Percentiles rank a stretch among this genome's conserved stretches.
Evolutionary conservation across 92 coral and sea anemone genomes (phyloP).

Genomic region (Parazoanthus swiftii): DNA sequence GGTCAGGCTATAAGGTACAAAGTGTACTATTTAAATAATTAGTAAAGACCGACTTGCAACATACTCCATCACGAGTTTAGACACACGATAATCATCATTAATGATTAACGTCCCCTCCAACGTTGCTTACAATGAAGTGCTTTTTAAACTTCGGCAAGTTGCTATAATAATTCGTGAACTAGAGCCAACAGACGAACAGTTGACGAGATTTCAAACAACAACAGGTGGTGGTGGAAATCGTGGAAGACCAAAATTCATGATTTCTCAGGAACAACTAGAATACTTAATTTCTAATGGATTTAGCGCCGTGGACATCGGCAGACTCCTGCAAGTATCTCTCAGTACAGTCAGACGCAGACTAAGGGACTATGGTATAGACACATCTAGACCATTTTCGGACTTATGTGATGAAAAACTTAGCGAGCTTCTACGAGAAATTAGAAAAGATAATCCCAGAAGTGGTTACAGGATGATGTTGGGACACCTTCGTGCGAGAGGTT

Average conservation of each 20-base stretch:
- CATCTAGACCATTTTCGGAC: conserved; percentile 52
- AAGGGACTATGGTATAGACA: conserved; percentile 33
- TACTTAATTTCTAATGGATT: conserved; percentile 52
- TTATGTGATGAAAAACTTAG: conserved; percentile 45
- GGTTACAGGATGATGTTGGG: conserved; percentile 63
- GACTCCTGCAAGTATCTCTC: conserved; percentile 48
- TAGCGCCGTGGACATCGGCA: conserved; percentile 44
- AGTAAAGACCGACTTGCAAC: too few relatives aligned
- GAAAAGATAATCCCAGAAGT: conserved; percentile 37
- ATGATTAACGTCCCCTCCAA: too few relatives aligned
- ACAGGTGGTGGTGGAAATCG: conserved; percentile 20
- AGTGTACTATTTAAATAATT: too few relatives aligned
- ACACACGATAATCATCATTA: too few relatives aligned
- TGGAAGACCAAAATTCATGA: conserved; percentile 57
- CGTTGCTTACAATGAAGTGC: conserved; percentile 12
- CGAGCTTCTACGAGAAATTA: conserved; percentile 39
- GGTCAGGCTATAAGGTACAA: conserved; percentile 14
- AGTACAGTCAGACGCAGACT: conserved; percentile 48
- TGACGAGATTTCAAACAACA: background rate
- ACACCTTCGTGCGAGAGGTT: conserved; percentile 40
- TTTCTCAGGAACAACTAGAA: conserved; percentile 55
- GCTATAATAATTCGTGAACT: conserved; percentile 24
- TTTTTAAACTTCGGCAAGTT: conserved; percentile 39
- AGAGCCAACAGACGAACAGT: conserved; percentile 27
- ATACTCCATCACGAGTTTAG: too few relatives aligned